phyloP scores from a whole-genome alignment of 2,797 vertebrate genomes.

The Thaleichthys pacificus region DNA sequence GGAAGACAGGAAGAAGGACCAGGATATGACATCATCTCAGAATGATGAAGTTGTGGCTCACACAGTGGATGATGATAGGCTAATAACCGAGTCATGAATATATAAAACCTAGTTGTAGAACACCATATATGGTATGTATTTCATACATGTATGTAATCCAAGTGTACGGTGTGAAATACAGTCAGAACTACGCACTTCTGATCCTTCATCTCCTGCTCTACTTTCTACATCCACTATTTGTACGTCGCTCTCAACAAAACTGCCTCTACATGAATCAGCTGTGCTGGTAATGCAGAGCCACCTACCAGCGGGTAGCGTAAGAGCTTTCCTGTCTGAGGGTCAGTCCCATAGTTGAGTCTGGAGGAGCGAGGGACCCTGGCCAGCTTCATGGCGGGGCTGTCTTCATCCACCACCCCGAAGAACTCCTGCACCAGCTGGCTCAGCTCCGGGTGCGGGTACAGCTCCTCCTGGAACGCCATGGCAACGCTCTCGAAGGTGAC shows the following conservation, averaged over 20 bases:
- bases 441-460: constrained; percentile 83
- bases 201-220: too few species aligned
- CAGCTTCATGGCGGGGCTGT: constrained; percentile 83
- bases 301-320: constrained; percentile 85
- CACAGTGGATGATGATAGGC: background rate
- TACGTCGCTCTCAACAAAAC: too few species aligned
- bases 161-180: too few species aligned
- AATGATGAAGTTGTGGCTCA: background rate
- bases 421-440: constrained; percentile 74
- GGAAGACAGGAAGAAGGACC: background rate
- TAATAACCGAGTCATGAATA: background rate
- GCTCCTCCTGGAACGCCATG: constrained; percentile 82
- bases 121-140: too few species aligned
- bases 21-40: background rate
- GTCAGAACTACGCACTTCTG: too few species aligned
- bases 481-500: constrained; percentile 92
- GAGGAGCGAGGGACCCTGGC: constrained; percentile 84
- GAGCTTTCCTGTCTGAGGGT: constrained; percentile 71
- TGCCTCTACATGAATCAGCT: too few species aligned
- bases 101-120: background rate
- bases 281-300: background rate
- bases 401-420: constrained; percentile 66
- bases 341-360: constrained; percentile 84
- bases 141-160: too few species aligned
- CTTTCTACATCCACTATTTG: too few species aligned